These are phyloP conservation scores for Onychomys leucogaster DNA, from an alignment of 2,797 vertebrate species.

Conservation along the genomic window DNA sequence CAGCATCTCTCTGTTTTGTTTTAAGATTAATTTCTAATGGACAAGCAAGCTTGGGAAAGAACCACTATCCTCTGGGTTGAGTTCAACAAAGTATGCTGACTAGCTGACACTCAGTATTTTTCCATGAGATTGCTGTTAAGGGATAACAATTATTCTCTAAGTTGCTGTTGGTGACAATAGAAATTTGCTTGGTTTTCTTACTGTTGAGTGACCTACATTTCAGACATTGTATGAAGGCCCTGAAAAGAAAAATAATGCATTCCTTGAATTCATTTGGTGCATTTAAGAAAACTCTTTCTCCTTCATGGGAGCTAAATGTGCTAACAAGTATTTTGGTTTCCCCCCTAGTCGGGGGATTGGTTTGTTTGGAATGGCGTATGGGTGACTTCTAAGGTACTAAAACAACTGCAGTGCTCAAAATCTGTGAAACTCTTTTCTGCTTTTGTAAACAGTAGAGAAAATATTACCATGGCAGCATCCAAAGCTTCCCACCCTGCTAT, in stretches of 20 bases:
- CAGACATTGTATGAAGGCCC: slow-evolving; percentile 23
- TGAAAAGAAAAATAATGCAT: slow-evolving; percentile 41
- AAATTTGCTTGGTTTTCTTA: slow-evolving; percentile 31
- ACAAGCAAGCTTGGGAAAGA: slow-evolving; percentile 18
- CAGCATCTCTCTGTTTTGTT: neutral
- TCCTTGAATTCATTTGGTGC: slow-evolving; percentile 56
- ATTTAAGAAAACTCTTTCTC: slow-evolving; percentile 56
- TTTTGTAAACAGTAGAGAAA: slow-evolving; percentile 77
- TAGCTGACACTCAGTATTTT: slow-evolving; percentile 10
- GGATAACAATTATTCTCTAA: neutral
- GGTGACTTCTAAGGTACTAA: slow-evolving; percentile 77
- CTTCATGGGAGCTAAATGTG: neutral
- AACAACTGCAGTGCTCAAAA: slow-evolving; percentile 70
- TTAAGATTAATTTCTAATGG: neutral
- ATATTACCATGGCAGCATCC: neutral
- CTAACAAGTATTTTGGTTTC: slow-evolving; percentile 72
- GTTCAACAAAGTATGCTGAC: slow-evolving; percentile 6
- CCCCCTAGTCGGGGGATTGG: slow-evolving; percentile 31
- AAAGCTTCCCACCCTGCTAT: slow-evolving; percentile 36
- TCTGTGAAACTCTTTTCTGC: slow-evolving; percentile 79
- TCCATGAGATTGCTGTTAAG: neutral
- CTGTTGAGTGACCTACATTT: neutral
- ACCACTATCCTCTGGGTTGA: neutral
- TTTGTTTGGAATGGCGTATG: slow-evolving; percentile 75
- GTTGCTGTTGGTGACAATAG: neutral